phyloP scores from a whole-genome alignment of 1,140 invertebrate species.

The Araneus ventricosus region DNA sequence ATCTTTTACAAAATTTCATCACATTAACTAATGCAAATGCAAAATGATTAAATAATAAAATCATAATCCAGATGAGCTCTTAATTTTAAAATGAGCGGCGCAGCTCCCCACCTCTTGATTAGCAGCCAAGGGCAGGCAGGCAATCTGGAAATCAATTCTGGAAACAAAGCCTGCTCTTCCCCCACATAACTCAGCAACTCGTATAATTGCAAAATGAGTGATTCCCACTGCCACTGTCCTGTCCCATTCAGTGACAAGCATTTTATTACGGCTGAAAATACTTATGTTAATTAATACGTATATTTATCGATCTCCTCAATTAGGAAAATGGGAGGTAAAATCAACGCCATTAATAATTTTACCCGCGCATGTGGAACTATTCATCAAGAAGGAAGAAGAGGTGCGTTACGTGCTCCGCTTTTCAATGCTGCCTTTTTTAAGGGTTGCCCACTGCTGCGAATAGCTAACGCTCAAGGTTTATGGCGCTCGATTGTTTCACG shows the following conservation, averaged over 20 bases:
- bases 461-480: constrained; percentile 37
- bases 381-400: constrained; percentile 52
- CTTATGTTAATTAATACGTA: constrained; percentile 75
- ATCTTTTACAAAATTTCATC: not conserved
- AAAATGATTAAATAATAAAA: not conserved
- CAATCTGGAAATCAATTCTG: constrained; percentile 31
- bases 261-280: constrained; percentile 75
- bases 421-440: constrained; percentile 39
- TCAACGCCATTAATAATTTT: constrained; percentile 72
- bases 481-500: constrained; percentile 23
- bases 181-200: constrained; percentile 44
- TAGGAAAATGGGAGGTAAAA: constrained; percentile 74
- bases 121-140: not conserved
- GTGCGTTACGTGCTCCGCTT: constrained; percentile 58
- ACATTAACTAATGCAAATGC: not conserved
- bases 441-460: constrained; percentile 6
- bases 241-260: constrained; percentile 70
- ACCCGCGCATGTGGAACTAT: constrained; percentile 40
- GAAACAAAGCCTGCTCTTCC: constrained; percentile 39
- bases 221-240: constrained; percentile 49
- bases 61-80: not conserved
- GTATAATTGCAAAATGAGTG: constrained; percentile 67
- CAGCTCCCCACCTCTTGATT: constrained; percentile 1
- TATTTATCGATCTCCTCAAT: constrained; percentile 73
- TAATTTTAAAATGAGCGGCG: not conserved